Conservation (phyloP, 2,113 vertebrate species). For the Oostethus manadensis region DNA sequence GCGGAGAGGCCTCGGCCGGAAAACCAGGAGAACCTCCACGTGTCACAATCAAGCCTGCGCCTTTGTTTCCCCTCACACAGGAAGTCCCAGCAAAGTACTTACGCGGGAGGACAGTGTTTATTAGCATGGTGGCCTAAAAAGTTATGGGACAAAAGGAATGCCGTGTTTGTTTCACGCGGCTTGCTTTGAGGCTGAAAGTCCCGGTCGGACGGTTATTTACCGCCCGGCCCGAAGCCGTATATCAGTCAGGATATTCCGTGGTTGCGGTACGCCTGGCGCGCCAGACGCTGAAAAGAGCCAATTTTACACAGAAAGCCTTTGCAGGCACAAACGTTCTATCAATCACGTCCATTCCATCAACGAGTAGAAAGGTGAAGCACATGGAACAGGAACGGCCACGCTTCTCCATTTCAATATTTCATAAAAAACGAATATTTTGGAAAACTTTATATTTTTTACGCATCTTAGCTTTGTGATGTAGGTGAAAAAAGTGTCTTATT, state of each 20-base stretch:
- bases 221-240: neutral
- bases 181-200: conserved; percentile 1
- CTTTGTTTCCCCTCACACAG: conserved; percentile 28
- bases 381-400: too few species aligned
- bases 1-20: conserved; percentile 1
- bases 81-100: conserved; percentile 13
- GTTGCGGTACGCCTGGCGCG: neutral
- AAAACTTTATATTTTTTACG: too few species aligned
- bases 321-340: neutral
- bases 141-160: conserved; percentile 5
- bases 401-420: too few species aligned
- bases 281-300: neutral
- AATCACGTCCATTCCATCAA: neutral
- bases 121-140: neutral
- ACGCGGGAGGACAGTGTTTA: conserved; percentile 14
- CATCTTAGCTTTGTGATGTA: too few species aligned
- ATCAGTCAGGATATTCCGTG: neutral
- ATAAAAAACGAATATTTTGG: too few species aligned
- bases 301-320: neutral
- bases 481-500: too few species aligned
- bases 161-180: neutral
- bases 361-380: neutral
- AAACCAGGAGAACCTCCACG: conserved; percentile 41
- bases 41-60: conserved; percentile 24
- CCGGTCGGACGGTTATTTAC: neutral